A percentile compares a stretch with the other conserved stretches of the same genome.
Conservation (phyloP, 1,140 invertebrate species). For the Dendrolimus kikuchii region DNA sequence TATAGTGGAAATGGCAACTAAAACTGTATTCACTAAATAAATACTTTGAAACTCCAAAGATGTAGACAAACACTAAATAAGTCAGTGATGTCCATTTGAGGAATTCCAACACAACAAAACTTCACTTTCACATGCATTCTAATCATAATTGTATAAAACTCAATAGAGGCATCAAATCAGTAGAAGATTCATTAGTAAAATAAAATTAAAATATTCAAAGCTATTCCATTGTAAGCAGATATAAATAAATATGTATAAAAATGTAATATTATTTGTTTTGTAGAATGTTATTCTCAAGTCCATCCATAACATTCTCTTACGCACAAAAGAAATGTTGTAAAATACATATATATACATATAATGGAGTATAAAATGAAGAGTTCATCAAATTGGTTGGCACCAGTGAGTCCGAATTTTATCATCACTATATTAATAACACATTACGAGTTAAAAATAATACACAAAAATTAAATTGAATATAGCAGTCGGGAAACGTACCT, state of each 20-base stretch:
- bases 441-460: conserved; percentile 56
- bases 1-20: conserved; percentile 64
- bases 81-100: conserved; percentile 15
- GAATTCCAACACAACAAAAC: conserved; percentile 42
- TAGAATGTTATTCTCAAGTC: conserved; percentile 35
- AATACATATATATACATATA: background rate
- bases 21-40: conserved; percentile 38
- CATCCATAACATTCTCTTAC: conserved; percentile 68
- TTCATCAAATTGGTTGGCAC: conserved; percentile 35
- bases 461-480: conserved; percentile 60
- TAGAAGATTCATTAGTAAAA: conserved; percentile 26
- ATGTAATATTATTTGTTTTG: too few relatives aligned
- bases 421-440: conserved; percentile 25
- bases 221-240: conserved; percentile 56
- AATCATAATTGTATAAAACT: conserved; percentile 45
- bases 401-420: conserved; percentile 28
- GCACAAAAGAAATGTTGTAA: conserved; percentile 1
- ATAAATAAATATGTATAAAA: conserved; percentile 37
- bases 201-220: conserved; percentile 31
- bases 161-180: conserved; percentile 39
- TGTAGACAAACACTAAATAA: conserved; percentile 1
- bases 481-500: conserved; percentile 64
- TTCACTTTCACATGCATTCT: conserved; percentile 54
- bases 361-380: too few relatives aligned
- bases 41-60: conserved; percentile 1